Percentiles rank a stretch among this genome's conserved stretches.
These are phyloP conservation scores for Xenotilapia leptura DNA, from an alignment of 2,113 vertebrate species.

Conservation along the genomic window DNA sequence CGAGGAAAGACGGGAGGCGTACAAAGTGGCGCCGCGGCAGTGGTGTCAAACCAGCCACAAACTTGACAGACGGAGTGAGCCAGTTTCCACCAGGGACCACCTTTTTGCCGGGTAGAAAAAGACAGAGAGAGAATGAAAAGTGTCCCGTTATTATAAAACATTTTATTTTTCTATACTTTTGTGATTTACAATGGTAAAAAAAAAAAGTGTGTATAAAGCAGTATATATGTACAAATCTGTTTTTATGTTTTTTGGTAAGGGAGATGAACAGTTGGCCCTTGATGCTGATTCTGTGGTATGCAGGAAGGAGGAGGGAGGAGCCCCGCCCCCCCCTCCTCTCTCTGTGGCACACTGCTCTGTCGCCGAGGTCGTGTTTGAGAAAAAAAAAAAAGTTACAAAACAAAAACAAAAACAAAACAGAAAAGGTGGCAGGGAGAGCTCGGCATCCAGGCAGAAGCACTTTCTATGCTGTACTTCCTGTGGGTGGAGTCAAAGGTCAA, in stretches of 20 bases:
- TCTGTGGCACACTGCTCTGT: slow-evolving; percentile 54
- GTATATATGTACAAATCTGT: slow-evolving; percentile 72
- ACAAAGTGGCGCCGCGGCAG: slow-evolving; percentile 43
- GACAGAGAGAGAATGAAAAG: slow-evolving; percentile 52
- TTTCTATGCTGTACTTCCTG: slow-evolving; percentile 63
- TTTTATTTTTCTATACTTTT: slow-evolving; percentile 80
- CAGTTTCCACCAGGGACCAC: slow-evolving; percentile 61
- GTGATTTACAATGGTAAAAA: slow-evolving; percentile 67
- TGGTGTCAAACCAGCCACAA: slow-evolving; percentile 58
- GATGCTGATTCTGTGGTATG: slow-evolving; percentile 61
- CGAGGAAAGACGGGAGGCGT: slow-evolving; percentile 55
- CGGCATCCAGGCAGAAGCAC: slow-evolving; percentile 44
- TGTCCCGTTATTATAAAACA: slow-evolving; percentile 70
- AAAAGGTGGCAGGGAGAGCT: slow-evolving; percentile 43
- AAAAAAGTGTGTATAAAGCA: slow-evolving; percentile 66
- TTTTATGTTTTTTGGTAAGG: slow-evolving; percentile 71
- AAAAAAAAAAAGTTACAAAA: slow-evolving; percentile 11
- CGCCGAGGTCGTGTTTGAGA: slow-evolving; percentile 14
- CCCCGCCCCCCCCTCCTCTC: slow-evolving; percentile 21
- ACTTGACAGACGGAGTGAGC: slow-evolving; percentile 58
- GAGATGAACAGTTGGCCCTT: slow-evolving; percentile 66
- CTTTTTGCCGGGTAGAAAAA: slow-evolving; percentile 52
- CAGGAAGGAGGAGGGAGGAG: slow-evolving; percentile 52
- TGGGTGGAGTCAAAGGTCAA: slow-evolving; percentile 47
- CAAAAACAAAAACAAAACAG: slow-evolving; percentile 13